A percentile compares a stretch with the other conserved stretches of the same genome.
These are phyloP conservation scores for Sturmia bella DNA, from an alignment of 2,888 invertebrate species.

Conservation along the genomic window DNA sequence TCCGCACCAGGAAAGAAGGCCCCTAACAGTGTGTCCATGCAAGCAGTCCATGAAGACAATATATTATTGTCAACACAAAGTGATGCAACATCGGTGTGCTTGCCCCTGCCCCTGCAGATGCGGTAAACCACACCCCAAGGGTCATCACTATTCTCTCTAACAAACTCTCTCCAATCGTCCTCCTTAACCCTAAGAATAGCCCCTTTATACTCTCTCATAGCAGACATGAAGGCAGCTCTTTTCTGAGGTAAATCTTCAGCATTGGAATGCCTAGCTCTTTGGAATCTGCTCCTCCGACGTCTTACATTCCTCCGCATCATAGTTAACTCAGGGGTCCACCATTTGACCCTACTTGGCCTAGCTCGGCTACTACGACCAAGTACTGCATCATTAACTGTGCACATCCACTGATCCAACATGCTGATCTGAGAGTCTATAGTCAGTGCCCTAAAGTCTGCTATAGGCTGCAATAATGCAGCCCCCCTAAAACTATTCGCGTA, in stretches of 20 bases:
- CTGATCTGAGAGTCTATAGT: too few relatives aligned
- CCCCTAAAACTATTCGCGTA: neutral
- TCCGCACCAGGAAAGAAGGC: constrained; percentile 3
- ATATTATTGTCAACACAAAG: neutral
- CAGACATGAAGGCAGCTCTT: neutral
- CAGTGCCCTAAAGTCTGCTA: too few relatives aligned
- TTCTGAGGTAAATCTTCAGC: neutral
- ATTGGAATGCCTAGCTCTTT: neutral
- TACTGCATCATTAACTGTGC: too few relatives aligned
- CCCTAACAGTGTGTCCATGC: neutral
- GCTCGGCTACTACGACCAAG: neutral
- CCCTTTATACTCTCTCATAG: neutral
- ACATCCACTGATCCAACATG: too few relatives aligned
- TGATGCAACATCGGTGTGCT: too few relatives aligned
- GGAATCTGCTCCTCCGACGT: neutral
- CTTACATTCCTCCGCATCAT: neutral
- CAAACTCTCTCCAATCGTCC: neutral
- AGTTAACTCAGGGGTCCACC: neutral
- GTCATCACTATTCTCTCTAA: neutral
- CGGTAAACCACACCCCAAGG: constrained; percentile 12
- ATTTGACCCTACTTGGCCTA: constrained; percentile 2
- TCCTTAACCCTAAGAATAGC: neutral
- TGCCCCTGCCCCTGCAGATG: constrained; percentile 3
- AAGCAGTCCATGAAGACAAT: neutral
- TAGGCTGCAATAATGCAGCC: neutral